Evolutionary conservation across 1,140 invertebrate genomes (phyloP).

Genomic region (Riptortus pedestris): DNA sequence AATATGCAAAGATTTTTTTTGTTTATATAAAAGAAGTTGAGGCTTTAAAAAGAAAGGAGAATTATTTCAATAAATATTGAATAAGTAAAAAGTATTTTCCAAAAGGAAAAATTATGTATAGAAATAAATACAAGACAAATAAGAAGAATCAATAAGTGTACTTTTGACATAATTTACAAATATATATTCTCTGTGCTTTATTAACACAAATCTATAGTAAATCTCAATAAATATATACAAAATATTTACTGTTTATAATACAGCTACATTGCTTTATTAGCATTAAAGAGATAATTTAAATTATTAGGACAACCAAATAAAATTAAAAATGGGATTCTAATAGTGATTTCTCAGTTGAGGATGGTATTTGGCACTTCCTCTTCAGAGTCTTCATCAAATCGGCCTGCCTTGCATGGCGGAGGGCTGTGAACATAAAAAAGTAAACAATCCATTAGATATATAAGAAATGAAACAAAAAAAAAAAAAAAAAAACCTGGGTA

Average conservation of each 20-base stretch:
- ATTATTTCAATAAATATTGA: no score
- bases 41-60: no score
- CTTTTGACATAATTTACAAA: not conserved
- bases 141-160: not conserved
- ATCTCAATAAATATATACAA: not conserved
- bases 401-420: conserved; percentile 42
- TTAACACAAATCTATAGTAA: not conserved
- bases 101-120: no score
- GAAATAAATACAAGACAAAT: not conserved
- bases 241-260: not conserved
- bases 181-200: not conserved
- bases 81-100: no score
- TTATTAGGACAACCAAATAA: not conserved
- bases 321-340: not conserved
- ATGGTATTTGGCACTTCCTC: conserved; percentile 8
- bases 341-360: not conserved
- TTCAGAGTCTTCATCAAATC: conserved; percentile 35
- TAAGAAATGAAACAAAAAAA: conserved; percentile 20
- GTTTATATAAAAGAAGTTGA: no score
- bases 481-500: not conserved
- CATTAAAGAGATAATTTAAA: not conserved
- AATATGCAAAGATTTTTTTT: no score
- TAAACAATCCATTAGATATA: conserved; percentile 3
- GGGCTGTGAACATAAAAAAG: conserved; percentile 38
- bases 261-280: not conserved